Conservation (phyloP, 2,113 vertebrate genomes). For the Rhea americana region DNA sequence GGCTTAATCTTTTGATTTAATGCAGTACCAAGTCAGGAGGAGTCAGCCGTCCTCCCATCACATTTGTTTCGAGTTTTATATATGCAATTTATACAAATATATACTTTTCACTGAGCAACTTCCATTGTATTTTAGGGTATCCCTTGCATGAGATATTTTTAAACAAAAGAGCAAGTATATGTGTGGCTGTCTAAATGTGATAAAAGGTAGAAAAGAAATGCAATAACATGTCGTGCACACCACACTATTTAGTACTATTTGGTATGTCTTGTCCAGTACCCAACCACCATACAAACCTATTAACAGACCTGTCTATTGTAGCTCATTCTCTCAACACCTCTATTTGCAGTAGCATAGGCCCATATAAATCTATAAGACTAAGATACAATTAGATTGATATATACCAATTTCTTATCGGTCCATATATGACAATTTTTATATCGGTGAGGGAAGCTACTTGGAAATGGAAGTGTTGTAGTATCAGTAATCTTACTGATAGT, state of each 20-base stretch:
- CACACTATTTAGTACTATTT: background rate
- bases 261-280: background rate
- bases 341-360: background rate
- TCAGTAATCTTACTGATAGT: background rate
- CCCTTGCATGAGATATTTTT: background rate
- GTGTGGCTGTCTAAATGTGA: background rate
- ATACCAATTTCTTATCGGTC: background rate
- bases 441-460: background rate
- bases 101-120: background rate
- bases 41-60: background rate
- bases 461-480: background rate
- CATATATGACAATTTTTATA: background rate
- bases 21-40: background rate
- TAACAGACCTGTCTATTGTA: background rate
- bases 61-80: background rate
- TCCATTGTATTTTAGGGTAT: background rate
- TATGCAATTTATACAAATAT: background rate
- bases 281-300: background rate
- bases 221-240: background rate
- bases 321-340: background rate
- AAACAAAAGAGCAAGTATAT: background rate
- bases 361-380: background rate
- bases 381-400: background rate
- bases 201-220: background rate
- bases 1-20: conserved; percentile 44